Evolutionary conservation across 2,113 vertebrate genomes (phyloP).

Genomic region (Laticauda colubrina): DNA sequence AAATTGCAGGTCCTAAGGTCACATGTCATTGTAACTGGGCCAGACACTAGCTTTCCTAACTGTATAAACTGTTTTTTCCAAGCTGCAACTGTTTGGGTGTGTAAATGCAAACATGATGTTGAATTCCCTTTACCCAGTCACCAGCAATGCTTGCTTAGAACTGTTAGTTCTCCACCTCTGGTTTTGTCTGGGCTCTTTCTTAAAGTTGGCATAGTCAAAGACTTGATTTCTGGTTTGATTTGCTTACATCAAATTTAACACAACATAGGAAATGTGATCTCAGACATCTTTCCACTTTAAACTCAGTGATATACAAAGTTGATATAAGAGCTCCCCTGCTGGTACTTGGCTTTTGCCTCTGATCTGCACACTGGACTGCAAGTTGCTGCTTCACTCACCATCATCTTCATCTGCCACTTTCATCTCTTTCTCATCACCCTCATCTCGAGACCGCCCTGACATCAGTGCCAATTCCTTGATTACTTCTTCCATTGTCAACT

Average conservation of each 20-base stretch:
- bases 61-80: background rate
- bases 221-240: background rate
- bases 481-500: conserved; percentile 91
- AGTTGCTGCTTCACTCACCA: conserved; percentile 72
- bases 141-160: background rate
- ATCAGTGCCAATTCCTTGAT: conserved; percentile 95
- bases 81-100: background rate
- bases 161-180: background rate
- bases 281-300: background rate
- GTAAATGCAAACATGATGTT: background rate
- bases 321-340: background rate
- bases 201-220: background rate
- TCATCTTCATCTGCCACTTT: conserved; percentile 98
- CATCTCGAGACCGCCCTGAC: conserved; percentile 86
- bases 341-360: background rate
- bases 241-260: background rate
- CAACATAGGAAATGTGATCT: background rate
- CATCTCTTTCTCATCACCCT: conserved; percentile 81
- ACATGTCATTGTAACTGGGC: background rate
- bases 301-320: background rate
- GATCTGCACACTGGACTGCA: background rate
- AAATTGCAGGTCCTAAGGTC: background rate
- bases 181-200: background rate
- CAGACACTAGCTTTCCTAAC: background rate
- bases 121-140: background rate